Base-by-base conservation (phyloP, 2,888 invertebrate genomes). In the Prenolepis imparis region DNA sequence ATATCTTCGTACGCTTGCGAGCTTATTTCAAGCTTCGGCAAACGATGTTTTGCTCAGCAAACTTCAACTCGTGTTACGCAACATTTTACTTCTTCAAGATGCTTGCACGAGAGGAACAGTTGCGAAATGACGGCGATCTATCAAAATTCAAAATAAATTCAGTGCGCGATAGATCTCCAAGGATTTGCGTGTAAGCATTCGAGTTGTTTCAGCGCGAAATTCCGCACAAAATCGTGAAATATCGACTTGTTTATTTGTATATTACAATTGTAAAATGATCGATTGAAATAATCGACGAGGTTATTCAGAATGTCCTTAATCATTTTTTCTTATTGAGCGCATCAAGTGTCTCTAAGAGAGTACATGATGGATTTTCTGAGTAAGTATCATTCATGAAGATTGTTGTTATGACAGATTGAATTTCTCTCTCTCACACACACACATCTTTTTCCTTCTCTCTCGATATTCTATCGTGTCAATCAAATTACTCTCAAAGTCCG, bases 121-220 rank as follows among this genome's bases (percentile, higher is more conserved):
- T 88, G 88, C 84, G 67, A 32, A 67, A 80, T 80, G 80, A 85
- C 61, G 67, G 61, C 77, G 82, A 84, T 75, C 39, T 21, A 32
- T 66, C 82, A 82, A 87, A 85, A 88, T 88, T 83, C 61, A 41
- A 73, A 68, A 84, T 74, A 74, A 64, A 73, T 77, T 66, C 36
- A 44, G 36, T 63, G 52, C 63, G 55, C 48, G 55, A n/a, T 72
- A 61, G 64, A 41, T 66, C 32, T 32, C 18, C n/a, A 11, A n/a
- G 3, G 28, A 59, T 41, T 73, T 28, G 73, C 63, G 67, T 52
- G 70, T 52, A 52, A 39, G 24, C 44, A 41, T 48, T 15, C 66
- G 41, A 55, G 55, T 48, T 12, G 66, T 59, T 85, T 61, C 44
- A 61, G 59, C 32, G 44, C 9, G 28, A 85, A 87, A 81, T 86